phyloP scores from a whole-genome alignment of 2,888 invertebrate species.

The Leucozona laternaria region DNA sequence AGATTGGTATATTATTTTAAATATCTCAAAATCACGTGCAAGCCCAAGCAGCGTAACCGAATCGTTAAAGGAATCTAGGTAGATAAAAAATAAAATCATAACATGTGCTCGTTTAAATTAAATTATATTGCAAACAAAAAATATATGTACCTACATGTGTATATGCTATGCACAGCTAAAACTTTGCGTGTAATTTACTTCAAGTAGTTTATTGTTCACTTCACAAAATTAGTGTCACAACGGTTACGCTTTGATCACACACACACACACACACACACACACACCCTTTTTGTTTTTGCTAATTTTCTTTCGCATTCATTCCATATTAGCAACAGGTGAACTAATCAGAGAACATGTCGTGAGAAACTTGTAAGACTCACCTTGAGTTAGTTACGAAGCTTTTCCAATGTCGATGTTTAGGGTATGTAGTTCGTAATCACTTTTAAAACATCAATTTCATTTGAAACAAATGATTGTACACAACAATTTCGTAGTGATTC shows the following conservation, averaged over 20 bases:
- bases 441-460: constrained; percentile 11
- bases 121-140: not conserved
- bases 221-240: constrained; percentile 22
- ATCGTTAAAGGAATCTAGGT: not conserved
- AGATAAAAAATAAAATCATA: not conserved
- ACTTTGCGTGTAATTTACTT: constrained; percentile 21
- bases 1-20: not conserved
- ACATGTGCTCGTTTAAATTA: not conserved
- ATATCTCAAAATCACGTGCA: constrained; percentile 4
- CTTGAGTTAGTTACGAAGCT: constrained; percentile 37
- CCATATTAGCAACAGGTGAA: constrained; percentile 42
- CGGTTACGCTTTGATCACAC: constrained; percentile 47
- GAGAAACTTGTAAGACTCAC: constrained; percentile 45
- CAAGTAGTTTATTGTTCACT: constrained; percentile 24
- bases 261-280: constrained; percentile 45
- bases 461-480: not conserved
- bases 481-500: not conserved
- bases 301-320: constrained; percentile 39
- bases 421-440: not conserved
- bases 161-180: no score
- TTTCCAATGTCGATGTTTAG: constrained; percentile 20
- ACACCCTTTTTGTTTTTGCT: constrained; percentile 20
- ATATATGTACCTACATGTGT: not conserved
- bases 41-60: not conserved
- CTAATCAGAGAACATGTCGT: constrained; percentile 34